Conservation (phyloP, 1,140 invertebrate species). For the Leptoteleia sp. region DNA sequence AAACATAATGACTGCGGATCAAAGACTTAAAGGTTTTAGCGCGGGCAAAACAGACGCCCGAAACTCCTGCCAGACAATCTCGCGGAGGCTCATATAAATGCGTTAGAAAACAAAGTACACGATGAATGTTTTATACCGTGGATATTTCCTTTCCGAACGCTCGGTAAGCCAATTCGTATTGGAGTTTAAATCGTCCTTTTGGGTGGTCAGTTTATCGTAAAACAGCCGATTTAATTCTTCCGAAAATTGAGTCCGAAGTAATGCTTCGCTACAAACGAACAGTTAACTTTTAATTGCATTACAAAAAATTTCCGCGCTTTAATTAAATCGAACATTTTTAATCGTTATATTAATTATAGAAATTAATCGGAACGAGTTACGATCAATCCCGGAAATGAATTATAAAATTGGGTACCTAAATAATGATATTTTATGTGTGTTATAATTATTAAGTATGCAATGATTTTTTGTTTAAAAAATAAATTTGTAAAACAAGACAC, state of each 20-base stretch:
- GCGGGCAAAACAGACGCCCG: constrained; percentile 46
- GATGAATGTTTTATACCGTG: constrained; percentile 15
- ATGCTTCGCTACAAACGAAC: no score
- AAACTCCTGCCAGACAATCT: constrained; percentile 33
- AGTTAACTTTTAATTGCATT: no score
- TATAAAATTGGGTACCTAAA: no score
- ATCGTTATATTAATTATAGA: no score
- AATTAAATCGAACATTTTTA: no score
- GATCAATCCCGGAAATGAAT: no score
- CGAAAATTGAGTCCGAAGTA: background rate
- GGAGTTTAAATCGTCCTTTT: constrained; percentile 1
- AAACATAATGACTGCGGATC: constrained; percentile 50
- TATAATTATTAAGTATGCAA: no score
- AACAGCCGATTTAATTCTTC: background rate
- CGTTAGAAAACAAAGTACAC: constrained; percentile 19
- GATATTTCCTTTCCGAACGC: constrained; percentile 11
- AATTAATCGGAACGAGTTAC: no score
- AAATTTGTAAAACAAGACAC: no score
- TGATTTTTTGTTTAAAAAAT: no score
- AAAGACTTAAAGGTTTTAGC: constrained; percentile 50
- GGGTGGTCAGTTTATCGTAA: background rate
- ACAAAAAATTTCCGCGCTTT: no score
- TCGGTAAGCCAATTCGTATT: background rate
- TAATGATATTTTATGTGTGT: no score
- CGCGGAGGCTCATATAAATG: constrained; percentile 2